phyloP scores from a whole-genome alignment of 1,140 invertebrate genomes.

The Manduca sexta region DNA sequence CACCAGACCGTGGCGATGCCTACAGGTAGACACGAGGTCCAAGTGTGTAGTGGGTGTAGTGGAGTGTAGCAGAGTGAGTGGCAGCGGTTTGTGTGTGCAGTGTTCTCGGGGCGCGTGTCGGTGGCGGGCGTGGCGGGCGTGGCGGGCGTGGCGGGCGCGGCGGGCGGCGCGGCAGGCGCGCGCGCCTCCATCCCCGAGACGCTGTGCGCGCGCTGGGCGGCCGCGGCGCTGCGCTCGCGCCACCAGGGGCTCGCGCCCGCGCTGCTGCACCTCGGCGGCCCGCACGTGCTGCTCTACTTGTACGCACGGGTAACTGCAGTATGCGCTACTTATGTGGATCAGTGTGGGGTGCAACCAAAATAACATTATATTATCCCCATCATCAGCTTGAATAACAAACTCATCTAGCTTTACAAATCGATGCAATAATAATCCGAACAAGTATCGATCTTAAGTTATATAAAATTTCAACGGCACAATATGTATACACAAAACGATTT shows the following conservation, averaged over 20 bases:
- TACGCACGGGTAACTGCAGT: slow-evolving; percentile 73
- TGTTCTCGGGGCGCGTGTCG: slow-evolving; percentile 29
- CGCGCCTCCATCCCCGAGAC: slow-evolving; percentile 60
- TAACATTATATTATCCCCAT: too few species aligned
- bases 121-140: slow-evolving; percentile 6
- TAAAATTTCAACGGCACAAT: too few species aligned
- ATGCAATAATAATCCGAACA: too few species aligned
- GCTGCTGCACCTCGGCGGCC: slow-evolving; percentile 74
- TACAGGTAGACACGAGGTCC: slow-evolving; percentile 45
- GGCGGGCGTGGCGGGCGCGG: slow-evolving; percentile 1
- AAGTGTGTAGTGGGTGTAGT: too few species aligned
- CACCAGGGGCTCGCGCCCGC: slow-evolving; percentile 74
- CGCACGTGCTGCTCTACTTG: slow-evolving; percentile 76
- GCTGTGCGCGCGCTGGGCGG: slow-evolving; percentile 47
- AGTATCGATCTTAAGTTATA: too few species aligned
- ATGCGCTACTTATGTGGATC: too few species aligned
- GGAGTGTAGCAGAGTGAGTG: not conserved
- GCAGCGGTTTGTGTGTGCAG: slow-evolving; percentile 9
- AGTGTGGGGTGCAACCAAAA: too few species aligned
- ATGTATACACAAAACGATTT: too few species aligned
- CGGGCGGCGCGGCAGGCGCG: slow-evolving; percentile 55
- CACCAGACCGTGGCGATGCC: slow-evolving; percentile 74
- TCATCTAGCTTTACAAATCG: too few species aligned
- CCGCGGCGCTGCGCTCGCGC: slow-evolving; percentile 49
- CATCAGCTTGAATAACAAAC: too few species aligned